Evolutionary conservation across 2,888 invertebrate genomes (phyloP).

Genomic region (Atherix ibis): DNA sequence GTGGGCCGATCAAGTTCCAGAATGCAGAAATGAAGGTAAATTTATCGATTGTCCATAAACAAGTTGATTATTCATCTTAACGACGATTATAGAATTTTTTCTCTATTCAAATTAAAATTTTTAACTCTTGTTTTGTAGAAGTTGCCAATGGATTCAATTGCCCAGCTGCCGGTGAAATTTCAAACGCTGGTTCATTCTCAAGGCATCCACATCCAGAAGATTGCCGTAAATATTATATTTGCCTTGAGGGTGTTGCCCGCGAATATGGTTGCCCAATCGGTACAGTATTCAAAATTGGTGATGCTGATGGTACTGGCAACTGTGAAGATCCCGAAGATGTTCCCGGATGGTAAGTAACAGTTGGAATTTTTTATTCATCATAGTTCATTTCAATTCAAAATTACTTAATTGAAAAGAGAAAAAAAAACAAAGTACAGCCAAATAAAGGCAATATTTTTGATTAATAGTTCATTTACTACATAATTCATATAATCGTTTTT

Average conservation of each 20-base stretch:
- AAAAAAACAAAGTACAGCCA: background rate
- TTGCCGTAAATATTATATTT: constrained; percentile 91
- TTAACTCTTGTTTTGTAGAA: constrained; percentile 50
- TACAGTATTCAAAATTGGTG: constrained; percentile 88
- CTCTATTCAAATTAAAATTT: no score
- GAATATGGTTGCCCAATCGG: constrained; percentile 94
- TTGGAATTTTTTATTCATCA: constrained; percentile 24
- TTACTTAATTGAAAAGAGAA: background rate
- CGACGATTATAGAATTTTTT: no score
- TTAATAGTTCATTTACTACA: no score
- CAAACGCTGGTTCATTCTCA: constrained; percentile 77
- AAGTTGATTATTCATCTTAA: no score
- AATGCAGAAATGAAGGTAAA: constrained; percentile 78
- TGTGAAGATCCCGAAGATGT: constrained; percentile 93
- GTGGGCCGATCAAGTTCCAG: constrained; percentile 92
- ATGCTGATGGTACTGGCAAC: constrained; percentile 77
- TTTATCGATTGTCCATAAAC: no score
- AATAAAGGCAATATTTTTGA: no score
- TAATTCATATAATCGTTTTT: no score
- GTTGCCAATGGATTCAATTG: constrained; percentile 81
- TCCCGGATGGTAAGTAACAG: constrained; percentile 73
- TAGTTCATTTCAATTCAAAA: constrained; percentile 33
- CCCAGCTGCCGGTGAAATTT: constrained; percentile 66
- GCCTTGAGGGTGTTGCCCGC: constrained; percentile 74
- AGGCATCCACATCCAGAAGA: constrained; percentile 89